These are phyloP conservation scores for Drosophila rhopaloa DNA, from an alignment of 1,140 invertebrate genomes.

Conservation along the genomic window DNA sequence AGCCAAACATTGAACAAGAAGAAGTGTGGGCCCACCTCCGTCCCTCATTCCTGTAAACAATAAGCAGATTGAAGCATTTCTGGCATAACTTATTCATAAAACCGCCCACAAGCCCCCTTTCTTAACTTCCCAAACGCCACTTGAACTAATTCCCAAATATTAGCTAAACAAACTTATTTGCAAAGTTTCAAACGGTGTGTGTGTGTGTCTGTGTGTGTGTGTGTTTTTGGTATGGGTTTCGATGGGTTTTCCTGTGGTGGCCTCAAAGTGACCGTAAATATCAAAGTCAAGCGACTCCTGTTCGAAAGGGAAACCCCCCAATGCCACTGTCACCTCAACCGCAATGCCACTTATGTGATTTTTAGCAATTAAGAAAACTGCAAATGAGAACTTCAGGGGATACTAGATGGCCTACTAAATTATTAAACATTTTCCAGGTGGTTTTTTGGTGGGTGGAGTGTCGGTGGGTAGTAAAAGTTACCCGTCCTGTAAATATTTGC, in stretches of 20 bases:
- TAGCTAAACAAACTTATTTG: slow-evolving; percentile 48
- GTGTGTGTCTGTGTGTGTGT: neutral
- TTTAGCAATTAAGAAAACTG: slow-evolving; percentile 50
- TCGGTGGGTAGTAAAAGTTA: slow-evolving; percentile 2
- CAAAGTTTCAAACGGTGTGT: slow-evolving; percentile 23
- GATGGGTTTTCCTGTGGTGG: slow-evolving; percentile 3
- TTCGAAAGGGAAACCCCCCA: neutral
- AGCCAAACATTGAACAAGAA: slow-evolving; percentile 48
- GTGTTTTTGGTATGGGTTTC: neutral
- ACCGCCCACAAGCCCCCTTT: neutral
- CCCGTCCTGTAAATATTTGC: slow-evolving; percentile 37
- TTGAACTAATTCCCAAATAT: slow-evolving; percentile 54
- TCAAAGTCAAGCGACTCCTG: slow-evolving; percentile 14
- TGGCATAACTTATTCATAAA: slow-evolving; percentile 45
- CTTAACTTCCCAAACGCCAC: slow-evolving; percentile 20
- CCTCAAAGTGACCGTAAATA: slow-evolving; percentile 25
- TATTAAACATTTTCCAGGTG: slow-evolving; percentile 17
- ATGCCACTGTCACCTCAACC: slow-evolving; percentile 28
- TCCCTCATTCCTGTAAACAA: slow-evolving; percentile 31
- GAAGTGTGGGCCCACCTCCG: slow-evolving; percentile 16
- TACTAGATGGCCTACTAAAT: slow-evolving; percentile 33
- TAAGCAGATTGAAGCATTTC: slow-evolving; percentile 51
- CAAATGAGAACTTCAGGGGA: slow-evolving; percentile 1
- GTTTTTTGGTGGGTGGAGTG: too few relatives aligned
- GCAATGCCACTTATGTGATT: slow-evolving; percentile 27